Evolutionary conservation across 2,113 vertebrate genomes (phyloP).

Genomic region (Tonatia bakeri): DNA sequence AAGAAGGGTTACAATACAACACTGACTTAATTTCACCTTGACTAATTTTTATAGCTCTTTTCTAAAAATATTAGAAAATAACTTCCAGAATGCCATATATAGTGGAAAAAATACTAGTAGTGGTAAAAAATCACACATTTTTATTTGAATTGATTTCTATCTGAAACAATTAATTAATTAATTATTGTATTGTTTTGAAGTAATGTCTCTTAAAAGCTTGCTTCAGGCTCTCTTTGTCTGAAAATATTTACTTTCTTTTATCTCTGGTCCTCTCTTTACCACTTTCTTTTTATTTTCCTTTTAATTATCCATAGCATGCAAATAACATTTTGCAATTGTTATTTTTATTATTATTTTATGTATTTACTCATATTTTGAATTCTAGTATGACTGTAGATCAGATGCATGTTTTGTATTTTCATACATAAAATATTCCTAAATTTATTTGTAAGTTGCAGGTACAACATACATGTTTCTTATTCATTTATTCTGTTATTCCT

Average conservation of each 20-base stretch:
- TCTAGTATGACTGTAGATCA: not conserved
- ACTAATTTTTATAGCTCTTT: not conserved
- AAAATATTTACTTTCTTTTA: not conserved
- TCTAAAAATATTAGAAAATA: not conserved
- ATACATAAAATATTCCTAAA: not conserved
- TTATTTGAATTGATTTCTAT: not conserved
- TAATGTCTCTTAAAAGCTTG: not conserved
- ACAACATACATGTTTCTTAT: not conserved
- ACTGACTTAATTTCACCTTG: not conserved
- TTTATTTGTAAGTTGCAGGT: not conserved
- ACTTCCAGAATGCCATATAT: not conserved
- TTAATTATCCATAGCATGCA: not conserved
- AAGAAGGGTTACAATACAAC: not conserved
- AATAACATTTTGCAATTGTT: not conserved
- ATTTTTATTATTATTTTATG: not conserved
- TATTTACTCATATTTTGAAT: not conserved
- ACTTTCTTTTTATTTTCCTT: not conserved
- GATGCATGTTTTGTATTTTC: not conserved
- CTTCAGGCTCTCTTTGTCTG: not conserved
- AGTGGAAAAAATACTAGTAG: not conserved
- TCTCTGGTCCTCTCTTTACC: not conserved
- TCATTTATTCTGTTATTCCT: not conserved
- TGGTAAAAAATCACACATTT: not conserved
- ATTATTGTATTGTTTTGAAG: not conserved
- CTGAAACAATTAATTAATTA: not conserved